Evolutionary conservation across 2,888 invertebrate species (phyloP).

Genomic region (Anaspis maculata): DNA sequence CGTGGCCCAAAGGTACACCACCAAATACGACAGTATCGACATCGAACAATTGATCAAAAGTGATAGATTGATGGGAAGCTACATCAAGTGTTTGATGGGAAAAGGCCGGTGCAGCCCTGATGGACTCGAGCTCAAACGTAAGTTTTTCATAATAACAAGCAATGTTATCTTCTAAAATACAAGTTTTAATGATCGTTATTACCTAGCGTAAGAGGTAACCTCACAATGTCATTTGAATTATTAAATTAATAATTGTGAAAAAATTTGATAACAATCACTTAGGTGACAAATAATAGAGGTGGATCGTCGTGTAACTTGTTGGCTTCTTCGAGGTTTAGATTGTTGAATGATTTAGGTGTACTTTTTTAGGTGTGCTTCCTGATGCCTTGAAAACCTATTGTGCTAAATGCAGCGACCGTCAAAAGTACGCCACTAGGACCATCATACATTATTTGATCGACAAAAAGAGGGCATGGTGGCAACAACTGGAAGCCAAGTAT

Average conservation of each 20-base stretch:
- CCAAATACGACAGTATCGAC: slow-evolving; percentile 62
- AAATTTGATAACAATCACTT: too few relatives aligned
- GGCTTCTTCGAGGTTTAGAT: slow-evolving; percentile 1
- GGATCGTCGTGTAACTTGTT: too few relatives aligned
- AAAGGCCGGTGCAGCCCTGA: slow-evolving; percentile 60
- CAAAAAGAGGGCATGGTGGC: slow-evolving; percentile 55
- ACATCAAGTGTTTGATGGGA: slow-evolving; percentile 58
- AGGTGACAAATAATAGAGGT: too few relatives aligned
- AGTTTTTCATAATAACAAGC: too few relatives aligned
- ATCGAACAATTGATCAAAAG: slow-evolving; percentile 57
- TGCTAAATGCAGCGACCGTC: slow-evolving; percentile 55
- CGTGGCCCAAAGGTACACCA: too few relatives aligned
- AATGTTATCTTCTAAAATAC: too few relatives aligned
- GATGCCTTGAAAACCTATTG: slow-evolving; percentile 61
- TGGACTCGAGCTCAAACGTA: slow-evolving; percentile 62
- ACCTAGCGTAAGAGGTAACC: too few relatives aligned
- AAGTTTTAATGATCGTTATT: too few relatives aligned
- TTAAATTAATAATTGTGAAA: too few relatives aligned
- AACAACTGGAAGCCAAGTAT: slow-evolving; percentile 53
- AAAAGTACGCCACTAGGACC: slow-evolving; percentile 52
- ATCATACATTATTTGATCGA: slow-evolving; percentile 57
- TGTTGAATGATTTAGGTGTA: slow-evolving; percentile 2
- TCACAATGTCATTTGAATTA: too few relatives aligned
- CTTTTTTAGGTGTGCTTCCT: slow-evolving; percentile 52
- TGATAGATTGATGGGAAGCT: slow-evolving; percentile 55